Base-by-base conservation (phyloP, 2,797 vertebrate species). In the Centropyge bicolor region DNA sequence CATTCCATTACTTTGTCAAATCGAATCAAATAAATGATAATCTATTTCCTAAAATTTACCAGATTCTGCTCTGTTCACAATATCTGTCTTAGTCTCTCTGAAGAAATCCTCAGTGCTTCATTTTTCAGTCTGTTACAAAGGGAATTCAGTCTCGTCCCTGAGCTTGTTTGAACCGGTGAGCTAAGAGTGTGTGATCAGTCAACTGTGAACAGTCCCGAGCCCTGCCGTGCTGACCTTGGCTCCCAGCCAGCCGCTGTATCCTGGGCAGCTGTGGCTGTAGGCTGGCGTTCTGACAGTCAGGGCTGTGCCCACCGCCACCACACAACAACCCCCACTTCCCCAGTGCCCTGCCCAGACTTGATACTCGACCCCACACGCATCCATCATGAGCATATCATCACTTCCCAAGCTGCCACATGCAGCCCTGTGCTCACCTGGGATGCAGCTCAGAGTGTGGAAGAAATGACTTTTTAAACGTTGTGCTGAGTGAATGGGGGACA, bases 161-260 rank as follows among this genome's bases (percentile, higher is more conserved):
- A 88, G 91, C 92, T 92, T 92, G 90, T 93, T 91, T 90, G 88
- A 91, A 89, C 82, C 76, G 80, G 51, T 89, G 88, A 87, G 84
- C 84, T 90, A 76, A 57, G 87, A 90, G 89, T 88, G 87, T 94
- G 92, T 91, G 94, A 95, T 93, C 94, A 94, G 91, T 94, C 83
- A 83, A 91, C 91, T 94, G 93, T 94, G 93, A 95, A 94, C 88
- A 89, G 92, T 84, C 91, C 84, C 51, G 86, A 87, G 91, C 88
- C 91, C 90, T 55, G 80, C 80, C 88, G 71, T 80, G 91, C 89
- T 96, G 95, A 96, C 94, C 95, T 97, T 97, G 96, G 95, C 95
- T 93, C 78, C 76, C 78, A 94, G 95, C 96, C 93, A 93, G 92
- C 81, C 87, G 61, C 82, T 78, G 41, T 92, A 95, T 96, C 93